Evolutionary conservation across 2,113 vertebrate genomes (phyloP), one percentile per base, ranked within the genome.

Genomic region (Mohoua ochrocephala): DNA sequence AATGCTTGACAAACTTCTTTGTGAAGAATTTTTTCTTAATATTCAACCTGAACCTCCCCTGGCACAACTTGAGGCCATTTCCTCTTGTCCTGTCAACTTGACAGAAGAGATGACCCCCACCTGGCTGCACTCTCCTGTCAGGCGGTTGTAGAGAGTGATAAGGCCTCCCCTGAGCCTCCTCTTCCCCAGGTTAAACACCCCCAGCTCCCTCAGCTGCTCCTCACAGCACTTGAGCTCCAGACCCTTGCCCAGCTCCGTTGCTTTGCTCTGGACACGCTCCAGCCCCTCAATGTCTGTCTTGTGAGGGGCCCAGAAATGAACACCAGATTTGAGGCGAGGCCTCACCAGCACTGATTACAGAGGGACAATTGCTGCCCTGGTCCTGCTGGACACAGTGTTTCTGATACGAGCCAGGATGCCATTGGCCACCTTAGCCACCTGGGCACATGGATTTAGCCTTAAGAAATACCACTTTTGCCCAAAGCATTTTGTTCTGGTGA

Each of bases 221-320:
- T 60, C 8, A 5, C 1, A 27, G 15, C 19, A 15, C 13, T 15
- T 64, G 15, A 39, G 5, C 35, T 84, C 6, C 1, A 60, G 17
- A 15, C 3, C 15, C 9, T 33, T 64, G 9, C 6, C 44, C 42
- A 59, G 19, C 13, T 44, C 37, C 0, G 0, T 16, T 47, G 22
- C 13, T 1, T 9, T 45, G 42, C 42, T 75, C 0, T 80, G 63
- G 26, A 42, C 9, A 7, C 0, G 0, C 10, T 63, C 2, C 54
- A 77, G 49, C 18, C 7, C 10, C 24, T 84, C n/a, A 20, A 0
- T 26, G 11, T 71, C 37, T 2, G 4, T 67, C 15, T 16, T 76
- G 27, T n/a, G 61, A 53, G 28, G 2, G 21, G 6, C 31, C 56
- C 31, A 21, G 28, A 82, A 57, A 15, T 53, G 41, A 42, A 47